phyloP scores from a whole-genome alignment of 2,113 vertebrate genomes.

The Amia ocellicauda region DNA sequence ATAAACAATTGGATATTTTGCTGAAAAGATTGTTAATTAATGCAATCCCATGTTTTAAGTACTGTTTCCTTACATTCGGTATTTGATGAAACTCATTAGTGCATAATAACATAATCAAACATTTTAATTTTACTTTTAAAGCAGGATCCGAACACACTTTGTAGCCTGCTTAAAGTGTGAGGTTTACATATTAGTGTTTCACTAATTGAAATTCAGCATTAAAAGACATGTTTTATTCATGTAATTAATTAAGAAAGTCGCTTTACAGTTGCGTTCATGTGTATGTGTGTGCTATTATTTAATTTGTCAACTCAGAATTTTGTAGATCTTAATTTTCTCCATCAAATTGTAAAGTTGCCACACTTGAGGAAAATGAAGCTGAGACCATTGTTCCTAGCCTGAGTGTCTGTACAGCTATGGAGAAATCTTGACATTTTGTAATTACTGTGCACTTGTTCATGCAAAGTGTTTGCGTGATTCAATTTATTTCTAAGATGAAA shows the following conservation, averaged over 20 bases:
- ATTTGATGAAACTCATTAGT: not conserved
- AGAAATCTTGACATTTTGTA: too few relatives aligned
- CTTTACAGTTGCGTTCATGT: not conserved
- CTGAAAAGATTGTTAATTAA: not conserved
- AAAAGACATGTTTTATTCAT: conserved; percentile 3
- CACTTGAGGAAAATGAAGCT: too few relatives aligned
- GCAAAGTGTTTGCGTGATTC: too few relatives aligned
- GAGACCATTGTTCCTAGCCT: too few relatives aligned
- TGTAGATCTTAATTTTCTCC: too few relatives aligned
- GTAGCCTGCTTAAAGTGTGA: not conserved
- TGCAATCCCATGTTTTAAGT: not conserved
- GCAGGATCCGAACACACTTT: not conserved
- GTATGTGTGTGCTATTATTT: not conserved
- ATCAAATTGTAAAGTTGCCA: too few relatives aligned
- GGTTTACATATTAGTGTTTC: not conserved
- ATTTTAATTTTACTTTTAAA: not conserved
- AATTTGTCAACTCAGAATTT: too few relatives aligned
- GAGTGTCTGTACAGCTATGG: too few relatives aligned
- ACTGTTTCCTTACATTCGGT: not conserved
- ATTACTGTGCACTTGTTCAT: too few relatives aligned
- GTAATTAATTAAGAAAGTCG: not conserved
- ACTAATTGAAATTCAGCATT: not conserved
- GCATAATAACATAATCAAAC: not conserved
- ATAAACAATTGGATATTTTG: too few relatives aligned
- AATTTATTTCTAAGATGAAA: too few relatives aligned